Evolutionary conservation across 2,113 vertebrate species (phyloP), one percentile per base, ranked within the genome.

Genomic region (human): DNA sequence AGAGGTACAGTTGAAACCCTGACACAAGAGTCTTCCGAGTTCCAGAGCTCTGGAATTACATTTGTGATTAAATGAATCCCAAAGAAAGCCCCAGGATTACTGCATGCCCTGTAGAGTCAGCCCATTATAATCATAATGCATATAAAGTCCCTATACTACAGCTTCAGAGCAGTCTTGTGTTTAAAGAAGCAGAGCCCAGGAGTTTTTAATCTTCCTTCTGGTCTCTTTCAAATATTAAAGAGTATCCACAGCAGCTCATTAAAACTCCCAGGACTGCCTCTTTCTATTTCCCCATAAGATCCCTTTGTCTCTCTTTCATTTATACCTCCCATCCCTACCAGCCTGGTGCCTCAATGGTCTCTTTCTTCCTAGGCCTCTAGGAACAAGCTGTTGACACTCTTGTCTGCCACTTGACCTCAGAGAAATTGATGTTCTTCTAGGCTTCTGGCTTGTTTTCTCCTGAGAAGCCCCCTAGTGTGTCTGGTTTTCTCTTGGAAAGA

Each of bases 181-280:
- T 95, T 88, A 93, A 93, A 94, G 57, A 89, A 90, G 84, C 40
- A 79, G 84, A 89, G 75, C 84, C 81, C 52, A 52, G n/a, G 80
- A 81, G 70, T 57, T 90, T 76, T 68, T 94, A 80, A 90, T 84
- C 93, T 97, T 94, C 43, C 70, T 76, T 86, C 66, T 93, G 40
- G 5, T 59, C 57, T 84, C 81, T 88, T 95, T 84, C 64, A 89
- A 75, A 91, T 96, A 89, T 93, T 92, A 92, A 95, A 87, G 10
- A 12, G 7, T 85, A 90, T n/a, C 38, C 59, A 79, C 12, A 89
- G 78, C 25, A 94, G 85, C 55, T 66, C 76, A 81, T 90, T 90
- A 82, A 92, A 91, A 82, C n/a, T 93, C 50, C 88, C 61, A 72
- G 16, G 22, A 66, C 57, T 59, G 59, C 30, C 80, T 84, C 22